A percentile compares a stretch with the other conserved stretches of the same genome.
Conservation (phyloP, 2,888 invertebrate species). For the Drepana falcataria region DNA sequence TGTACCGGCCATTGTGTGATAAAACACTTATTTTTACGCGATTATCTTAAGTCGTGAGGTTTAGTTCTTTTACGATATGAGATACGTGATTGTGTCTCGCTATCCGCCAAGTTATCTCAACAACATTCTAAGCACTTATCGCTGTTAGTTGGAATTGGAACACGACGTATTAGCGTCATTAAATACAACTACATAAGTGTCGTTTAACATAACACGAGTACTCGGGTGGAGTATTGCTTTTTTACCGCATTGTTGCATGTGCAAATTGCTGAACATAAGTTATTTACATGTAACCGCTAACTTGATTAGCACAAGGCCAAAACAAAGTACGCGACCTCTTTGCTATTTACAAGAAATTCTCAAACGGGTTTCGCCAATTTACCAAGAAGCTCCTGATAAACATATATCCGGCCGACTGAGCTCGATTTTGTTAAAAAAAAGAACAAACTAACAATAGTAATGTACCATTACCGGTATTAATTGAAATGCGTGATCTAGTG, state of each 20-base stretch:
- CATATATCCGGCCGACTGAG: slow-evolving; percentile 33
- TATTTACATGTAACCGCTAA: slow-evolving; percentile 64
- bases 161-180: slow-evolving; percentile 20
- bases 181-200: slow-evolving; percentile 26
- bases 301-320: slow-evolving; percentile 70
- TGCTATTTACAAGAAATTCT: slow-evolving; percentile 43
- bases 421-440: slow-evolving; percentile 38
- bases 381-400: slow-evolving; percentile 16
- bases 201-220: slow-evolving; percentile 29
- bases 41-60: slow-evolving; percentile 34
- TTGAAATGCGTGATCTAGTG: slow-evolving; percentile 35
- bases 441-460: slow-evolving; percentile 29
- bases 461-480: slow-evolving; percentile 20
- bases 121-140: slow-evolving; percentile 27
- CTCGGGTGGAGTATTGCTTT: slow-evolving; percentile 30
- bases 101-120: slow-evolving; percentile 24
- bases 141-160: slow-evolving; percentile 29
- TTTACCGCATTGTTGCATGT: slow-evolving; percentile 33
- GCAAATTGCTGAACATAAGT: slow-evolving; percentile 57
- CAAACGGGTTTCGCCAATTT: slow-evolving; percentile 49
- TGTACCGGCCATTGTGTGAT: slow-evolving; percentile 48
- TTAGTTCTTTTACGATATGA: slow-evolving; percentile 23
- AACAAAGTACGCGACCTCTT: slow-evolving; percentile 70
- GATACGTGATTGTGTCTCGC: slow-evolving; percentile 31
- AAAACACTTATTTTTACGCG: slow-evolving; percentile 55